phyloP scores from a whole-genome alignment of 1,140 invertebrate genomes.

The Condylostylus longicornis region DNA sequence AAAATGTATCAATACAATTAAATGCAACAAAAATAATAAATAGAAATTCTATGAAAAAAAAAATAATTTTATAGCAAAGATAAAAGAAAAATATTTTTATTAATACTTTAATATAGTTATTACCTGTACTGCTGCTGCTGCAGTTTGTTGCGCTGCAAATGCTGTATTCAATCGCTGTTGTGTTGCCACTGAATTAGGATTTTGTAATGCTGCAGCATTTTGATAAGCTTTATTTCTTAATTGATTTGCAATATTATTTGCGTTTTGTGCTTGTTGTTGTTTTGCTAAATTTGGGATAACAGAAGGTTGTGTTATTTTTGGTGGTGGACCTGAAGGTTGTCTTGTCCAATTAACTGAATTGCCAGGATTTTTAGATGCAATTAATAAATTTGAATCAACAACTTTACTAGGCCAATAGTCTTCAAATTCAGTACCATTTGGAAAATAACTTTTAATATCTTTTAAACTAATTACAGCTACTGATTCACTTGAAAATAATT shows the following conservation, averaged over 20 bases:
- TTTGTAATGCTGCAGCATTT: slow-evolving; percentile 16
- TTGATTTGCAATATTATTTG: slow-evolving; percentile 4
- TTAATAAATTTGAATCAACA: slow-evolving; percentile 54
- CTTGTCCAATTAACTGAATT: slow-evolving; percentile 46
- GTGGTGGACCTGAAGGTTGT: slow-evolving; percentile 36
- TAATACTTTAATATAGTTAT: too few relatives aligned
- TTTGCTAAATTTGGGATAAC: background rate
- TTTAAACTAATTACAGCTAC: slow-evolving; percentile 76
- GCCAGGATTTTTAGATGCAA: slow-evolving; percentile 42
- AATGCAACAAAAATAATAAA: too few relatives aligned
- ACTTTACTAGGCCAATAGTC: slow-evolving; percentile 84
- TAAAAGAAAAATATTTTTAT: too few relatives aligned
- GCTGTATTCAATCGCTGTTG: slow-evolving; percentile 21
- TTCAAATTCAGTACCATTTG: slow-evolving; percentile 72
- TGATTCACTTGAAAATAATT: slow-evolving; percentile 75
- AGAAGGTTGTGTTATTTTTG: slow-evolving; percentile 15
- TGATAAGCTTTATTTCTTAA: slow-evolving; percentile 30
- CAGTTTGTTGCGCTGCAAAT: slow-evolving; percentile 14
- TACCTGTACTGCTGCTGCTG: slow-evolving; percentile 11
- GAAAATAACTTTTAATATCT: slow-evolving; percentile 82
- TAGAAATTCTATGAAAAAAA: too few relatives aligned
- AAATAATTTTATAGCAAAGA: too few relatives aligned
- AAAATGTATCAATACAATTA: too few relatives aligned
- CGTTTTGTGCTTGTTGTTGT: slow-evolving; percentile 18
- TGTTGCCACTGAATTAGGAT: too few relatives aligned